These are phyloP conservation scores for Podocnemis expansa DNA, from an alignment of 2,113 vertebrate genomes.

Conservation along the genomic window DNA sequence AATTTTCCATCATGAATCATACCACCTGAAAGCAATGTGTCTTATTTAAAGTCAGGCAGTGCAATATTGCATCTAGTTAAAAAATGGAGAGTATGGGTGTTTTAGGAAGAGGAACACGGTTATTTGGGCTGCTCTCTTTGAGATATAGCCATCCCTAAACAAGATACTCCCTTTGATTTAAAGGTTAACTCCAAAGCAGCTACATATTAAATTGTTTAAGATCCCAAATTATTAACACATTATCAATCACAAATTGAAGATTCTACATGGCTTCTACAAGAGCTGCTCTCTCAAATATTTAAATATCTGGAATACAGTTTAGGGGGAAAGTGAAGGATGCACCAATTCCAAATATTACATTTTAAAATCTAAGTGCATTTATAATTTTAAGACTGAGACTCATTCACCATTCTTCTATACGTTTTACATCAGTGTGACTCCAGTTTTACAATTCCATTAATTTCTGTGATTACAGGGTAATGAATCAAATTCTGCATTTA, in stretches of 20 bases:
- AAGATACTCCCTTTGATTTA: accelerated
- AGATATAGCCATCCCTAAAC: background rate
- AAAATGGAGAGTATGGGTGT: background rate
- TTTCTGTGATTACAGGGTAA: background rate
- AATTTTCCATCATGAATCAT: too few species aligned
- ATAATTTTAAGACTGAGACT: background rate
- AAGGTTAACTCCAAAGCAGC: accelerated
- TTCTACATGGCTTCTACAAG: background rate
- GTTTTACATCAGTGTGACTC: too few species aligned
- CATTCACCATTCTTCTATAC: background rate
- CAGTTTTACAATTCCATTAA: background rate
- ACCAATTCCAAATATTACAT: too few species aligned
- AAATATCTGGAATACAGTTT: accelerated
- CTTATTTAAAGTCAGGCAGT: background rate
- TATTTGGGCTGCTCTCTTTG: background rate
- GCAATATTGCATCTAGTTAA: background rate
- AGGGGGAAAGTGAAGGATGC: background rate
- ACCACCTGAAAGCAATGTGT: too few species aligned
- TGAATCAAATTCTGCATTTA: background rate
- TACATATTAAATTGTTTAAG: accelerated
- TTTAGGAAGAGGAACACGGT: accelerated
- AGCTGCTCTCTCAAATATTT: background rate
- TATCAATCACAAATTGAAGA: too few species aligned
- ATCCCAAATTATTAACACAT: background rate
- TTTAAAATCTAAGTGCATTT: background rate